A percentile compares a stretch with the other conserved stretches of the same genome.
phyloP scores from a whole-genome alignment of 2,113 vertebrate genomes.

The Donacobius atricapilla region DNA sequence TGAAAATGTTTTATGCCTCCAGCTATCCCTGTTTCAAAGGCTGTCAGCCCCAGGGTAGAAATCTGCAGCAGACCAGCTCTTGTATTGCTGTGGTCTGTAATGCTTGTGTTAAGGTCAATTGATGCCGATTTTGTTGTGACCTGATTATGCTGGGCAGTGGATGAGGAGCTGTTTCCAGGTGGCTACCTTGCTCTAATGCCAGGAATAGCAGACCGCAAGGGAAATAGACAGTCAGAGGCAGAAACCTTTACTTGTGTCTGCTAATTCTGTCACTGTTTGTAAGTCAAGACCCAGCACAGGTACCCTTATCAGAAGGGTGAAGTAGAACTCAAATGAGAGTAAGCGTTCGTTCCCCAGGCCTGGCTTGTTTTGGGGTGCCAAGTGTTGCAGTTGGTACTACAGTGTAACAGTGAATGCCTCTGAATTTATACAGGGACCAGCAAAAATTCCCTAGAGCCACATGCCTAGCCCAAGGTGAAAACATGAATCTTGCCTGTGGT shows the following conservation, averaged over 20 bases:
- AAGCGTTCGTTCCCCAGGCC: background rate
- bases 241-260: background rate
- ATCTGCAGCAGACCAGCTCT: background rate
- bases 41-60: background rate
- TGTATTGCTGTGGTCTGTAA: background rate
- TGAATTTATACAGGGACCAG: background rate
- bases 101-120: background rate
- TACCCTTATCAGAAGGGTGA: background rate
- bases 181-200: background rate
- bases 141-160: background rate
- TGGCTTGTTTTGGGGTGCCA: background rate
- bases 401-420: background rate
- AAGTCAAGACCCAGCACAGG: background rate
- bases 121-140: background rate
- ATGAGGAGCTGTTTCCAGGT: background rate
- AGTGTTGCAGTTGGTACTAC: background rate
- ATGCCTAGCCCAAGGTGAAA: background rate
- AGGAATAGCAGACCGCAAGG: background rate
- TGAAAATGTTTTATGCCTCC: background rate
- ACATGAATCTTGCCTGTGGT: rapidly evolving
- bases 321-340: background rate
- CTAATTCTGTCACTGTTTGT: background rate
- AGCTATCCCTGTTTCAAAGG: background rate
- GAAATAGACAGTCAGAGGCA: background rate
- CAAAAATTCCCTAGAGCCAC: background rate